phyloP scores from a whole-genome alignment of 2,113 vertebrate genomes.

The Hippocampus mohnikei region DNA sequence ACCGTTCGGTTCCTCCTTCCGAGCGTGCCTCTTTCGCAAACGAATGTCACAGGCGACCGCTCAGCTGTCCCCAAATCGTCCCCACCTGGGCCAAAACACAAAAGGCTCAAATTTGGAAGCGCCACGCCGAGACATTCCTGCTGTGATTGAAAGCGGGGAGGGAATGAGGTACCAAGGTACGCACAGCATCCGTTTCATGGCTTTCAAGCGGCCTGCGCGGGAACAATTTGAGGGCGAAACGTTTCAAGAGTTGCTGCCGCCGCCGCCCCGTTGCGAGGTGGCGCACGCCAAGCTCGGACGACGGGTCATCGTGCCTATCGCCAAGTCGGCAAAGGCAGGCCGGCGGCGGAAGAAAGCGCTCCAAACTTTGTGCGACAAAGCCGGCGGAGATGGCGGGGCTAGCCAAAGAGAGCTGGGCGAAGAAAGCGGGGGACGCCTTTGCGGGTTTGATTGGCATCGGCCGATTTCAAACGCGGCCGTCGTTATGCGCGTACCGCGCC shows the following conservation, averaged over 20 bases:
- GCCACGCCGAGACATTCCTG: too few relatives aligned
- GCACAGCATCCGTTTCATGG: background rate
- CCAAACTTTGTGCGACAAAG: background rate
- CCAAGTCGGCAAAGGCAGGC: background rate
- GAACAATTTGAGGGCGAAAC: background rate
- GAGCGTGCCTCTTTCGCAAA: background rate
- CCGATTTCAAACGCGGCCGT: background rate
- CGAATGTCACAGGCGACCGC: background rate
- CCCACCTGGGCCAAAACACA: too few relatives aligned
- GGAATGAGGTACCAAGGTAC: too few relatives aligned
- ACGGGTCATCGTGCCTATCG: background rate
- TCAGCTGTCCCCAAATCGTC: background rate
- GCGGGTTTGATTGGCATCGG: too few relatives aligned
- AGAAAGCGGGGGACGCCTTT: background rate
- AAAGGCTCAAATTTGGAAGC: too few relatives aligned
- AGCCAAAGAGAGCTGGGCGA: background rate
- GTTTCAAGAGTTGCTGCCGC: too few relatives aligned
- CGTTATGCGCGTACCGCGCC: background rate
- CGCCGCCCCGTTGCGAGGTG: too few relatives aligned
- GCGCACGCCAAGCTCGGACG: too few relatives aligned
- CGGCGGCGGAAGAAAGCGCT: background rate
- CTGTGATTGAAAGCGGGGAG: background rate
- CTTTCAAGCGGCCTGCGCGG: background rate
- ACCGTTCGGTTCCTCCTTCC: too few relatives aligned
- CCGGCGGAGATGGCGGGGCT: constrained; percentile 39